A percentile compares a stretch with the other conserved stretches of the same genome.
phyloP scores from a whole-genome alignment of 2,797 vertebrate species.

The Syngnathus rostellatus region DNA sequence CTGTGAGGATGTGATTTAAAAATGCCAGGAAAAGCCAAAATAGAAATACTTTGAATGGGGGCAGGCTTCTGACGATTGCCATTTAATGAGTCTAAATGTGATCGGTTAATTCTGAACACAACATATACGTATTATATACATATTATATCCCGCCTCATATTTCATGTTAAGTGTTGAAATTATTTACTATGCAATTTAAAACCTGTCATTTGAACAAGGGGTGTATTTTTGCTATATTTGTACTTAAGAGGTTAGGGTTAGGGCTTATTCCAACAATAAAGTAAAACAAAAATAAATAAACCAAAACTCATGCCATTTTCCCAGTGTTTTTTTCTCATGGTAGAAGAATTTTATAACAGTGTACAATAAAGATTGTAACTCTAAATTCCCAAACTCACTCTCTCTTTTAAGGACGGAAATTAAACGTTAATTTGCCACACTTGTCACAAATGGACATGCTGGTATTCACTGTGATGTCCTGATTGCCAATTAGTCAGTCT shows the following conservation, averaged over 20 bases:
- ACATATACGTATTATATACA: background rate
- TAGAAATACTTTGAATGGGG: background rate
- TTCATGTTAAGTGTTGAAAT: background rate
- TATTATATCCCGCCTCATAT: too few species aligned
- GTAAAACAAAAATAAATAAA: background rate
- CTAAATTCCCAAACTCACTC: too few species aligned
- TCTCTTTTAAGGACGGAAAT: conserved; percentile 31
- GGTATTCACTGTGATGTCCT: background rate
- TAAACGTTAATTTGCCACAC: conserved; percentile 14
- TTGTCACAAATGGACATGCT: background rate
- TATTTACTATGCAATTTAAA: background rate
- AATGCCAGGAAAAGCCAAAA: background rate
- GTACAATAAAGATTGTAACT: too few species aligned
- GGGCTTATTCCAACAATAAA: background rate
- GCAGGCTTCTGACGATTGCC: too few species aligned
- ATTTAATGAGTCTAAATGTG: too few species aligned
- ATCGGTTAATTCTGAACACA: too few species aligned
- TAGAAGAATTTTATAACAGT: background rate
- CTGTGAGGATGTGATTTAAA: background rate
- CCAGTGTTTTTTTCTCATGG: background rate
- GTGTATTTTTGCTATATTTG: background rate
- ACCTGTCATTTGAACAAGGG: background rate
- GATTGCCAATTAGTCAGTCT: background rate
- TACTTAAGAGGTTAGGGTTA: background rate
- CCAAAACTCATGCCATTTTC: background rate